Evolutionary conservation across 2,888 invertebrate genomes (phyloP), one percentile per base, ranked within the genome.

Genomic region (Eueremaeus valkanovi): DNA sequence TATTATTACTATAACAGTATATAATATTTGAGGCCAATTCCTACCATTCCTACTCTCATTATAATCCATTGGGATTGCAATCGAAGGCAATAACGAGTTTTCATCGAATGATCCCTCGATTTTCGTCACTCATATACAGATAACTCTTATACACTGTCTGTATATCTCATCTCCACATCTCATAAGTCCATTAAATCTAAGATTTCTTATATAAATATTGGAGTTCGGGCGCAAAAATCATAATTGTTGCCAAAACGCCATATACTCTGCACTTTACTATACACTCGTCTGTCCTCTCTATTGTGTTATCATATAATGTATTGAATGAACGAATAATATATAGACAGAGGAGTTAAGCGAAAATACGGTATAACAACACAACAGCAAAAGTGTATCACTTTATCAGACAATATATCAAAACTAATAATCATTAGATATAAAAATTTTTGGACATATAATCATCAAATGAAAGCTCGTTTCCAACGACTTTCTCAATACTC

Each of bases 181-280:
- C 51, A 18, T 21, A 51, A 51, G 9, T 51, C 51, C 51, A 51
- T 51, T 51, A 51, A 51, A 51, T 51, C 51, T 11, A 51, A 51
- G n/a, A 51, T 51, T n/a, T 18, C 51, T 51, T 51, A 51, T 51
- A 51, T n/a, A 51, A 51, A 51, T 51, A 51, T 51, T 51, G 16
- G n/a, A 21, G 16, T 51, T 51, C 18, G 51, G n/a, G 51, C 9
- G 8, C 51, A 51, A 51, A 51, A 51, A 51, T 51, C 51, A 51
- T 51, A 51, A n/a, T n/a, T n/a, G n/a, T n/a, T n/a, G n/a, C n/a
- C n/a, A n/a, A n/a, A n/a, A n/a, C n/a, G n/a, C n/a, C n/a, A n/a
- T n/a, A n/a, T n/a, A n/a, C n/a, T n/a, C n/a, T n/a, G n/a, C n/a
- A n/a, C n/a, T n/a, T n/a, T n/a, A n/a, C n/a, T n/a, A n/a, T n/a